phyloP scores from a whole-genome alignment of 2,888 invertebrate species.

The Drosophila demipolita region DNA sequence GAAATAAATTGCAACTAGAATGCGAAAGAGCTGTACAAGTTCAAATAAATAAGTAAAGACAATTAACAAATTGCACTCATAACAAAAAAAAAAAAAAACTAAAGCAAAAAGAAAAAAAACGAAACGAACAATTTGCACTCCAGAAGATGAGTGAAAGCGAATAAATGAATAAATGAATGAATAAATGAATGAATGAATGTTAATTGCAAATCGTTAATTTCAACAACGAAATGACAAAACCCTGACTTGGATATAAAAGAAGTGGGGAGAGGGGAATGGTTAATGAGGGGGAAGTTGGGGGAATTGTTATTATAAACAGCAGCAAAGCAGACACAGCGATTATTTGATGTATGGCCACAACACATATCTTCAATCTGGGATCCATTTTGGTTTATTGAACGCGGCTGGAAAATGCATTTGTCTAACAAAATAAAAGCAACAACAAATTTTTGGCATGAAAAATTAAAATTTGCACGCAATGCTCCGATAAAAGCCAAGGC shows the following conservation, averaged over 20 bases:
- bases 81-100: not conserved
- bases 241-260: not conserved
- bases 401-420: slow-evolving; percentile 32
- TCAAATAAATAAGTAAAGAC: slow-evolving; percentile 17
- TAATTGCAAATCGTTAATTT: slow-evolving; percentile 60
- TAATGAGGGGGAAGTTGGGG: not conserved
- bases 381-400: slow-evolving; percentile 57
- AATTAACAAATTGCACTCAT: slow-evolving; percentile 52
- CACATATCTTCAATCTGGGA: slow-evolving; percentile 57
- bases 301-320: not conserved
- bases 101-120: slow-evolving; percentile 4
- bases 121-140: slow-evolving; percentile 27
- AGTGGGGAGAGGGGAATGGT: not conserved
- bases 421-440: not conserved
- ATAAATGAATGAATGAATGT: slow-evolving; percentile 34
- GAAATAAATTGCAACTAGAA: slow-evolving; percentile 7
- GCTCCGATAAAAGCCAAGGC: slow-evolving; percentile 46
- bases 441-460: slow-evolving; percentile 56
- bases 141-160: slow-evolving; percentile 49
- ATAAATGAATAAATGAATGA: slow-evolving; percentile 21
- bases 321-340: not conserved
- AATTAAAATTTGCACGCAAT: slow-evolving; percentile 79
- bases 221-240: slow-evolving; percentile 16
- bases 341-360: slow-evolving; percentile 11
- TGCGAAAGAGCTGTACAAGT: slow-evolving; percentile 41